Evolutionary conservation across 2,888 invertebrate species (phyloP), one percentile per base, ranked within the genome.

Genomic region (Fabriciana adippe): DNA sequence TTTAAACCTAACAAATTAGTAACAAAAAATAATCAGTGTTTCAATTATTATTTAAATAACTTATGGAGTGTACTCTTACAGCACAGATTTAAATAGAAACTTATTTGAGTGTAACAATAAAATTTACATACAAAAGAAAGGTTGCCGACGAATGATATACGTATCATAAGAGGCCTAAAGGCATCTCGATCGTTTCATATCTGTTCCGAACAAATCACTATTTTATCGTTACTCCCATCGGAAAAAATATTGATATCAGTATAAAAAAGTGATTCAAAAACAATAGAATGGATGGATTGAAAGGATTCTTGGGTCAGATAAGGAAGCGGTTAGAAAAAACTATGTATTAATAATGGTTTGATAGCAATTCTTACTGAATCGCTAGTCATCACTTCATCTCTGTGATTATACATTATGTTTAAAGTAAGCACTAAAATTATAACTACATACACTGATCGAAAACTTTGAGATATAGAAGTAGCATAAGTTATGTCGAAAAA

Each of bases 181-280:
- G 88, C 88, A 88, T 86, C 83, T 82, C 81, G 72, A 73, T 73
- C 79, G 79, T 76, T 81, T 85, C 85, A 88, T 90, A 92, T 90
- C 88, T 84, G 81, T 84, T 87, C 81, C 75, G 89, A 89, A 91
- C 91, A 91, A 92, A 92, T 92, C 91, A 91, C 89, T 84, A 83
- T 84, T 89, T 91, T 92, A 92, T 92, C 92, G 85, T 79, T 82
- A 82, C 84, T 81, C 80, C 83, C 82, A 92, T 92, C 92, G 87
- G 86, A 90, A 92, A 92, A 92, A 92, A 90, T 88, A 90, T 89
- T 88, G 90, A 90, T 91, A 91, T 90, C 90, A 87, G 86, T 81
- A 89, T 83, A 92, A 92, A 91, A 88, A 90, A 91, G 86, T 83
- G 86, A 79, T 80, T 83, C 84, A 92, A 91, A 92, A 92, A 92